These are phyloP conservation scores for Semaprochilodus insignis DNA, from an alignment of 2,797 vertebrate species.

Conservation along the genomic window DNA sequence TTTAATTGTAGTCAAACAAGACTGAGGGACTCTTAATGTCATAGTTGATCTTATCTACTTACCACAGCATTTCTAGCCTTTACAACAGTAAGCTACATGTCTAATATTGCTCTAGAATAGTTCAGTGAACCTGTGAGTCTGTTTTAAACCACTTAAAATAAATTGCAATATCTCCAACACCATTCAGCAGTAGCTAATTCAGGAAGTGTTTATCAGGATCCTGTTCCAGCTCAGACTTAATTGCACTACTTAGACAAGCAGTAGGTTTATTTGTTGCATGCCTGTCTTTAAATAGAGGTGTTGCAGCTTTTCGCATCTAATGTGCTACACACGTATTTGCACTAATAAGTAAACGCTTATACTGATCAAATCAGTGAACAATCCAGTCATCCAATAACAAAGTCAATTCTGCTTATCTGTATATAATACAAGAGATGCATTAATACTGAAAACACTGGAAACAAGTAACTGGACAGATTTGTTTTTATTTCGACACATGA, in stretches of 20 bases:
- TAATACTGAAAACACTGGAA: background rate
- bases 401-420: background rate
- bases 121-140: background rate
- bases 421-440: background rate
- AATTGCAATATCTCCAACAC: constrained; percentile 1
- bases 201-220: constrained; percentile 25
- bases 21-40: background rate
- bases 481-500: too few species aligned
- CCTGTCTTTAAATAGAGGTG: background rate
- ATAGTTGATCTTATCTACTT: constrained; percentile 10
- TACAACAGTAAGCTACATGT: background rate
- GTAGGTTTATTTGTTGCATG: background rate
- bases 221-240: constrained; percentile 25
- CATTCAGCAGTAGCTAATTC: background rate
- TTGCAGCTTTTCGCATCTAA: background rate
- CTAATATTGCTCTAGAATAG: background rate
- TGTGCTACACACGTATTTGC: background rate
- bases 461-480: background rate
- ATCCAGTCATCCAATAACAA: too few species aligned
- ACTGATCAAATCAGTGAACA: too few species aligned
- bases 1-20: constrained; percentile 24
- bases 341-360: too few species aligned
- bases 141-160: constrained; percentile 10
- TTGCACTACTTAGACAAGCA: constrained; percentile 19
- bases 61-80: background rate